A percentile compares a stretch with the other conserved stretches of the same genome.
These are phyloP conservation scores for Ichneumon xanthorius DNA, from an alignment of 2,888 invertebrate species.

Conservation along the genomic window DNA sequence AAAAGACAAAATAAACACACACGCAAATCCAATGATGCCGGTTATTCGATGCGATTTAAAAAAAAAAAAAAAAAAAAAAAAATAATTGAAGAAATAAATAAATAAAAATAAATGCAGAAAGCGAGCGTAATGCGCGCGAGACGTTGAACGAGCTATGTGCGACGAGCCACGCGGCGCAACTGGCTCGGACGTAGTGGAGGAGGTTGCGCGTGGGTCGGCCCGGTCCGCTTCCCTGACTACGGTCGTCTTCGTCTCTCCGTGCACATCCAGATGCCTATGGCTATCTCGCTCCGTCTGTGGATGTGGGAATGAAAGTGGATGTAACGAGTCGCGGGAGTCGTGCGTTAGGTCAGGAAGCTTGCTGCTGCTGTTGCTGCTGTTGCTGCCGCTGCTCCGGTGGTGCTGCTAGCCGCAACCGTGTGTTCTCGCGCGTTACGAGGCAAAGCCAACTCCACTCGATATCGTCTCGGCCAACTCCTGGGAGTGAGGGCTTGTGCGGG, in stretches of 20 bases:
- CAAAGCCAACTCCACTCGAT: constrained; percentile 25
- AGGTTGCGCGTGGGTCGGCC: constrained; percentile 69
- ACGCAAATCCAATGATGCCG: constrained; percentile 30
- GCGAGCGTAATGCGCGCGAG: constrained; percentile 46
- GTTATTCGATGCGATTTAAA: constrained; percentile 1
- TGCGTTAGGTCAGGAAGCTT: constrained; percentile 71
- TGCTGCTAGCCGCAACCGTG: constrained; percentile 45
- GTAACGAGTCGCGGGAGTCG: constrained; percentile 64
- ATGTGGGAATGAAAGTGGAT: constrained; percentile 66
- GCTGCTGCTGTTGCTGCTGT: constrained; percentile 35
- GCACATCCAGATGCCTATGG: constrained; percentile 32
- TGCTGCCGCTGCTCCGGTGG: constrained; percentile 17
- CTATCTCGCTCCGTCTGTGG: constrained; percentile 49
- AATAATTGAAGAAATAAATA: constrained; percentile 15
- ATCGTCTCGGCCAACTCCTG: not conserved
- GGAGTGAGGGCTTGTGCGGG: not conserved
- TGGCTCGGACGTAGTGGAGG: constrained; percentile 66
- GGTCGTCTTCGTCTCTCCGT: not conserved
- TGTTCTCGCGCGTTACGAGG: constrained; percentile 58
- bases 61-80: constrained; percentile 32
- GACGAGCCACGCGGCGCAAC: constrained; percentile 71
- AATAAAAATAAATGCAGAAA: constrained; percentile 15
- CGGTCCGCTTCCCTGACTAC: constrained; percentile 38
- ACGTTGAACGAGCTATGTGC: constrained; percentile 63
- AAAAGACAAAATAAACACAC: constrained; percentile 61